Evolutionary conservation across 2,888 invertebrate species (phyloP).

Genomic region (Lepidocyrtoides sp.): DNA sequence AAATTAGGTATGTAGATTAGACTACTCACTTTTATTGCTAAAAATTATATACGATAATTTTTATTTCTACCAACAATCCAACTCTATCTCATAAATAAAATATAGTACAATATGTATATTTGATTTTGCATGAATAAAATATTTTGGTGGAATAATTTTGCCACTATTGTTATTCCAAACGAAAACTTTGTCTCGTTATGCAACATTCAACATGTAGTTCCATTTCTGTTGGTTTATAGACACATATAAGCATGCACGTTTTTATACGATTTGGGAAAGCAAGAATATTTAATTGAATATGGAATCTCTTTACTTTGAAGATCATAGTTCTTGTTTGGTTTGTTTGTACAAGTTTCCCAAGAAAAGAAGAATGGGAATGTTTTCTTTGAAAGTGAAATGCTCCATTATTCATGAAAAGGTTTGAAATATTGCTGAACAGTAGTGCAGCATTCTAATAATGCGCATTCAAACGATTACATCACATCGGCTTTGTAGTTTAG

Average conservation of each 20-base stretch:
- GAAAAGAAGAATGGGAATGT: constrained; percentile 9
- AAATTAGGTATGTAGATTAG: too few species aligned
- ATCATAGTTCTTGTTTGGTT: neutral
- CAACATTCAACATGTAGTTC: neutral
- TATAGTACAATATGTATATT: neutral
- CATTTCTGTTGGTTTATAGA: neutral
- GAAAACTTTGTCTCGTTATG: too few species aligned
- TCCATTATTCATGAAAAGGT: constrained; percentile 46
- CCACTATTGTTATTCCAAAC: too few species aligned
- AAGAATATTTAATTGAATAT: neutral
- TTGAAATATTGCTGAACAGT: neutral
- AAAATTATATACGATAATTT: neutral
- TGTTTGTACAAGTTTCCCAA: neutral
- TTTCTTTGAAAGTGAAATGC: constrained; percentile 14
- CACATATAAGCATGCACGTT: neutral
- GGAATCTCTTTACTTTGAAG: neutral
- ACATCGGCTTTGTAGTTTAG: too few species aligned
- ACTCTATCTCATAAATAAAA: neutral
- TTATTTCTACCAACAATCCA: too few species aligned
- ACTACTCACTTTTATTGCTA: neutral
- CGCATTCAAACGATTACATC: neutral
- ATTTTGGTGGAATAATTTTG: neutral
- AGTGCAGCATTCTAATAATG: neutral
- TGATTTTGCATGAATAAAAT: constrained; percentile 20
- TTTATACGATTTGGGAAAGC: neutral